These are phyloP conservation scores for Tadarida brasiliensis DNA, from an alignment of 2,797 vertebrate genomes.

Conservation along the genomic window DNA sequence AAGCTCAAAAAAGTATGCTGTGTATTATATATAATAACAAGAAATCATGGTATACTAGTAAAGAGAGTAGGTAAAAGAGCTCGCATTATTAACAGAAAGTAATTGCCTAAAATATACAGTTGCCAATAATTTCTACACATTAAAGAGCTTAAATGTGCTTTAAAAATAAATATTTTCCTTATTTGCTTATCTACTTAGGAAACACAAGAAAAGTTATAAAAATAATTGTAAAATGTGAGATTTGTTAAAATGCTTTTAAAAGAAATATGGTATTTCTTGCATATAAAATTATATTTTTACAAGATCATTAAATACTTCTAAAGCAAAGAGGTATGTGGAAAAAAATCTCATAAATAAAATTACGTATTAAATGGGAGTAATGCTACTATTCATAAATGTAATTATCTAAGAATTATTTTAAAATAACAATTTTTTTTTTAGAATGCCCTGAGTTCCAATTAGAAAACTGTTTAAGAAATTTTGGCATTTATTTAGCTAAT, in stretches of 20 bases:
- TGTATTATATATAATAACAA: not conserved
- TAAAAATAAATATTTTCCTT: not conserved
- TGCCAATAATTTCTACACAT: not conserved
- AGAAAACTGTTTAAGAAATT: slow-evolving; percentile 29
- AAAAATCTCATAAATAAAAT: not conserved
- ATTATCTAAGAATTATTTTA: not conserved
- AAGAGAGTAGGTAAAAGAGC: not conserved
- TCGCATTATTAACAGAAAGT: not conserved
- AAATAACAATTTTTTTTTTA: not conserved
- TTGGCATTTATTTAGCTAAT: slow-evolving; percentile 37
- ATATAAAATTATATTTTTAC: not conserved
- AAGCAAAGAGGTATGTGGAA: not conserved
- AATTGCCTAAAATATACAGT: not conserved
- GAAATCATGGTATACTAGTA: not conserved
- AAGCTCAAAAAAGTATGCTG: slow-evolving; percentile 42
- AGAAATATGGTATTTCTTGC: not conserved
- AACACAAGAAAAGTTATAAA: not conserved
- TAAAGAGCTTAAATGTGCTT: not conserved
- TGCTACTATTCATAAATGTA: not conserved
- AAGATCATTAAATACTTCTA: not conserved
- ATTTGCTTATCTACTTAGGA: not conserved
- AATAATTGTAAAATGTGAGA: not conserved
- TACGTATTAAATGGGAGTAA: not conserved
- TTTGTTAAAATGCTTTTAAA: not conserved
- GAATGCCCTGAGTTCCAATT: not conserved